These are phyloP conservation scores for Xenopus borealis DNA, from an alignment of 2,113 vertebrate genomes.

Conservation along the genomic window DNA sequence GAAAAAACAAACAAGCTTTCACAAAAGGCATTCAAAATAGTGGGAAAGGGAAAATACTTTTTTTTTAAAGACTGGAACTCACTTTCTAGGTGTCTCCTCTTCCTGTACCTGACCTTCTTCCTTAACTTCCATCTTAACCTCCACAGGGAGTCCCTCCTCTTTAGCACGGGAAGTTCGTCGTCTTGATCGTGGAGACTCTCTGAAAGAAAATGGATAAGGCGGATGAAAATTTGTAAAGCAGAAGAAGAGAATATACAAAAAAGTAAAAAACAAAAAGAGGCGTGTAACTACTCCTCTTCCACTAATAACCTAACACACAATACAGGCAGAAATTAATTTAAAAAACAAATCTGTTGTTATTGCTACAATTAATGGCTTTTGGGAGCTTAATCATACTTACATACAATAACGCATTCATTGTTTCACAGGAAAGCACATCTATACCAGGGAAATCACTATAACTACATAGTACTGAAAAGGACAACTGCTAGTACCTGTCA, in stretches of 20 bases:
- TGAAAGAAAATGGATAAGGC: background rate
- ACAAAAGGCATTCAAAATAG: background rate
- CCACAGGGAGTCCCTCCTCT: conserved; percentile 77
- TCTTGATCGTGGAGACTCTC: conserved; percentile 9
- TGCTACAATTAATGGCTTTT: too few relatives aligned
- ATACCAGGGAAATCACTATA: background rate
- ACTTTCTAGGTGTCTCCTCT: conserved; percentile 91
- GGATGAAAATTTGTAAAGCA: too few relatives aligned
- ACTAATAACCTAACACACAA: too few relatives aligned
- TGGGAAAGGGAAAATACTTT: background rate
- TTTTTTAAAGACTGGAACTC: conserved; percentile 56
- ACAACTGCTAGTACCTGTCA: conserved; percentile 69
- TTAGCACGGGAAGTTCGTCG: conserved; percentile 49
- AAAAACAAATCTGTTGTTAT: too few relatives aligned
- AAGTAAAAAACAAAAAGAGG: background rate
- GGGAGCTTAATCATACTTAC: too few relatives aligned
- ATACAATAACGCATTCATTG: too few relatives aligned
- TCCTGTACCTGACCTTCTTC: conserved; percentile 79
- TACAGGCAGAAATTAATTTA: too few relatives aligned
- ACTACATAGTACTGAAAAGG: background rate
- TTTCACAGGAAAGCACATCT: background rate
- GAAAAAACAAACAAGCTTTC: conserved; percentile 11
- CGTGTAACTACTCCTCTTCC: too few relatives aligned
- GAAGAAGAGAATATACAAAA: background rate
- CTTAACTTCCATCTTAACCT: conserved; percentile 79